phyloP scores from a whole-genome alignment of 1,140 invertebrate species.

The Pogonognathellus flavescens region DNA sequence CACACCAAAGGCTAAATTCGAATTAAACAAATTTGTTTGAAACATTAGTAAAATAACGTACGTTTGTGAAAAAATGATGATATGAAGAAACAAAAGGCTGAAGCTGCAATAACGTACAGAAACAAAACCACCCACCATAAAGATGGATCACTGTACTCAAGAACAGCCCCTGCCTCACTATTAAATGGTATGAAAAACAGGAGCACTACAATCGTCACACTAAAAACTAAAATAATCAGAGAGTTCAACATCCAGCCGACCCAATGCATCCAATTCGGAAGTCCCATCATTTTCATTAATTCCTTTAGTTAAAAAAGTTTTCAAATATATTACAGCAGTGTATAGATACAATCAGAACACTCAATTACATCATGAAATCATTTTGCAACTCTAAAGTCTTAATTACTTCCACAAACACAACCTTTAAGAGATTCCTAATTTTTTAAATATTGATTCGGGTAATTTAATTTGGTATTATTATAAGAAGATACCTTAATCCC shows the following conservation, averaged over 20 bases:
- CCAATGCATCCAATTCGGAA: constrained; percentile 59
- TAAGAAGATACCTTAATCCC: constrained; percentile 65
- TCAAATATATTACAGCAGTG: no score
- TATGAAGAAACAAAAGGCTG: constrained; percentile 62
- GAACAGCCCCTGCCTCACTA: constrained; percentile 52
- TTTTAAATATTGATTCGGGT: neutral
- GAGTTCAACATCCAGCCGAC: constrained; percentile 63
- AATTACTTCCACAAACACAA: neutral
- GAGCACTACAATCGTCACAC: constrained; percentile 52
- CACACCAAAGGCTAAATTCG: no score
- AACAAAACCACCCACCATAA: constrained; percentile 58
- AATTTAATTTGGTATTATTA: neutral
- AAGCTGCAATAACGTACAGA: constrained; percentile 55
- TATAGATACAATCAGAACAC: no score
- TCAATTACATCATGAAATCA: no score
- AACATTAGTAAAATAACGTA: constrained; percentile 25
- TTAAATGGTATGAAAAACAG: constrained; percentile 56
- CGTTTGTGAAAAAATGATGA: constrained; percentile 61
- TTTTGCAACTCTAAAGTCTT: no score
- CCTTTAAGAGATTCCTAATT: neutral
- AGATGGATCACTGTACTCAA: constrained; percentile 52
- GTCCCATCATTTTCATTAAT: constrained; percentile 62
- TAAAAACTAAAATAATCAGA: constrained; percentile 53
- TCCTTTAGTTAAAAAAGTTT: constrained; percentile 35
- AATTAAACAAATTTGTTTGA: neutral